Evolutionary conservation across 2,888 invertebrate species (phyloP).

Genomic region (Anagyrus pseudococci): DNA sequence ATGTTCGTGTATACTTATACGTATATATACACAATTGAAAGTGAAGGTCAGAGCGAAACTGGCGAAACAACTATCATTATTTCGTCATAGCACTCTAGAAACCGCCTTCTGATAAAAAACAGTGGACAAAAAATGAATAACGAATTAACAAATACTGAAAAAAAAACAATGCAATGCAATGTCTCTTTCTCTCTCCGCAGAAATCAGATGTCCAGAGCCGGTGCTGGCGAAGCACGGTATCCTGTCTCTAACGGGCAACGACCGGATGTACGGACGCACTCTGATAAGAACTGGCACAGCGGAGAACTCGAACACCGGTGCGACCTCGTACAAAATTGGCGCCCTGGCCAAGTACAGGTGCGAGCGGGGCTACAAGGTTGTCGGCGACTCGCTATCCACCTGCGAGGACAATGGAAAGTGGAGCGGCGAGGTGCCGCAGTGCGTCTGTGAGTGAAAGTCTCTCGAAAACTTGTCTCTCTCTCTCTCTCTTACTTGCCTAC

Average conservation of each 20-base stretch:
- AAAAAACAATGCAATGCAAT: too few species aligned
- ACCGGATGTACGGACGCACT: conserved; percentile 86
- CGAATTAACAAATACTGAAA: background rate
- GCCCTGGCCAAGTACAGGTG: conserved; percentile 88
- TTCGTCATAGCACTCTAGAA: background rate
- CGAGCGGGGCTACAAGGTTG: conserved; percentile 86
- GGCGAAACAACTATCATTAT: background rate
- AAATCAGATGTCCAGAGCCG: conserved; percentile 88
- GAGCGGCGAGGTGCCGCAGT: conserved; percentile 84
- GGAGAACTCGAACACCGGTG: conserved; percentile 70
- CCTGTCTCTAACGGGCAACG: conserved; percentile 88
- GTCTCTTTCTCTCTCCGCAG: too few species aligned
- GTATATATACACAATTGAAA: too few species aligned
- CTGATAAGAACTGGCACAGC: conserved; percentile 73
- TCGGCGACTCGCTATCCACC: conserved; percentile 83
- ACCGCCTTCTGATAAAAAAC: too few species aligned
- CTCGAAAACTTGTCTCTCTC: too few species aligned
- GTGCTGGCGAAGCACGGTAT: conserved; percentile 83
- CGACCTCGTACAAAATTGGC: conserved; percentile 84
- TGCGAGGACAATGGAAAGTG: conserved; percentile 86
- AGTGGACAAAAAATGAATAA: conserved; percentile 4
- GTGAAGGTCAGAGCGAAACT: too few species aligned
- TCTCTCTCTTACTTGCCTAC: too few species aligned
- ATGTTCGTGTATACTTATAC: too few species aligned
- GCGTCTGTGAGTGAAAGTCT: conserved; percentile 76